phyloP scores from a whole-genome alignment of 2,797 vertebrate species.

The Micrastur ruficollis region DNA sequence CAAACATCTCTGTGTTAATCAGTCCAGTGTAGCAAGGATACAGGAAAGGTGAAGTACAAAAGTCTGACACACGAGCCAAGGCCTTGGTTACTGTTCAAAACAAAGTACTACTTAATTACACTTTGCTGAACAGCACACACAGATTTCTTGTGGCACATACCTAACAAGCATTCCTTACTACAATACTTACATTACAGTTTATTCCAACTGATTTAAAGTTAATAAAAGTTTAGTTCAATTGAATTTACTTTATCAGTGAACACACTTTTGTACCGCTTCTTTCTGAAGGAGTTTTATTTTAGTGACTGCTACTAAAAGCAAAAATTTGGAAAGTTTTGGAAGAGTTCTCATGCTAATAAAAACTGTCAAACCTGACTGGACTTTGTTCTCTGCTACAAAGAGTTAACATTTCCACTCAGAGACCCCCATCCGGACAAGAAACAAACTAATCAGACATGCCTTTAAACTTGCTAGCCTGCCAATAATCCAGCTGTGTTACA shows the following conservation, averaged over 20 bases:
- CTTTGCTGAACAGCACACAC: not conserved
- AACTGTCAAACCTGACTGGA: not conserved
- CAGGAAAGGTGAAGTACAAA: not conserved
- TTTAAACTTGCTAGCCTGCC: not conserved
- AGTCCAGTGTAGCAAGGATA: not conserved
- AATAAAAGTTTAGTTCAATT: not conserved
- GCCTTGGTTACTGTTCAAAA: not conserved
- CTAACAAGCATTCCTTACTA: not conserved
- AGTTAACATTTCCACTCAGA: not conserved
- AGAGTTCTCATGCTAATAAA: not conserved
- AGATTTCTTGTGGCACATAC: not conserved
- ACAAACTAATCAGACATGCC: not conserved
- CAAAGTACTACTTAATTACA: not conserved
- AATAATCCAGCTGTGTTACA: conserved; percentile 50
- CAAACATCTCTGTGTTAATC: not conserved
- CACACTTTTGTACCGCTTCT: not conserved
- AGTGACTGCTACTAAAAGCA: not conserved
- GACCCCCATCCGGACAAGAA: not conserved
- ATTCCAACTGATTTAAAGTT: not conserved
- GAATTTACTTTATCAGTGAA: not conserved
- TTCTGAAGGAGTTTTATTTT: not conserved
- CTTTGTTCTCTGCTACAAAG: not conserved
- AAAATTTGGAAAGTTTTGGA: not conserved
- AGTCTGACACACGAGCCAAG: not conserved
- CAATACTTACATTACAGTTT: not conserved